Base-by-base conservation (phyloP, 2,113 vertebrate genomes). In the Zosterops borbonicus region DNA sequence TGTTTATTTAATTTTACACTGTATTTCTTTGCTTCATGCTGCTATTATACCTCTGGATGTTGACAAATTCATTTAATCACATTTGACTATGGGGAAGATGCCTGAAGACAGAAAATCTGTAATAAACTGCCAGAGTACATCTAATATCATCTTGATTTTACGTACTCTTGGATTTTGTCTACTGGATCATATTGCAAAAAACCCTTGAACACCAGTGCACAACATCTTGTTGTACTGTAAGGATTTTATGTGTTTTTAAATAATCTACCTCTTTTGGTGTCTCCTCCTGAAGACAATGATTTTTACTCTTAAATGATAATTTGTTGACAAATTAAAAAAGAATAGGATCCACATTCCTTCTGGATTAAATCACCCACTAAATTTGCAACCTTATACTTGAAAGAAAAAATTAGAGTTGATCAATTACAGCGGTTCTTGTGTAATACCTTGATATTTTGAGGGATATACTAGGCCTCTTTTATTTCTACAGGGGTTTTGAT, bases 401-500 rank as follows among this genome's bases (percentile, higher is more conserved):
- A 74, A 75, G 2, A 39, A 69, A 87, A 87, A 58, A 15, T 12
- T 27, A 47, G 5, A 62, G 4, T 4, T 39, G 4, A 39, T 59
- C 2, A 83, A 41, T 52, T 44, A 41, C 13, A 35, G 6, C 29
- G 28, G 4, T 3, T 47, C 10, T 35, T 56, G 10, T 28, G 3
- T 55, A 67, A 27, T n/a, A 65, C 3, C 5, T 52, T 53, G 19
- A 15, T 55, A 41, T 22, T 68, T 59, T 80, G 18, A 69, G 18
- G 3, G 4, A 56, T 52, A 29, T 28, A 24, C 3, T 28, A 47
- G 14, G 9, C 2, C 24, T 64, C 14, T 16, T 50, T 73, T 39
- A 2, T 58, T 77, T 49, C 5, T 37, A 37, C 13, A 3, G 4
- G 3, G 0, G 0, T 24, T 59, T 69, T 28, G 4, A 35, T 25